phyloP scores from a whole-genome alignment of 30 jellyfish, hydroid and myxozoan species.

The Catostylus mosaicus region DNA sequence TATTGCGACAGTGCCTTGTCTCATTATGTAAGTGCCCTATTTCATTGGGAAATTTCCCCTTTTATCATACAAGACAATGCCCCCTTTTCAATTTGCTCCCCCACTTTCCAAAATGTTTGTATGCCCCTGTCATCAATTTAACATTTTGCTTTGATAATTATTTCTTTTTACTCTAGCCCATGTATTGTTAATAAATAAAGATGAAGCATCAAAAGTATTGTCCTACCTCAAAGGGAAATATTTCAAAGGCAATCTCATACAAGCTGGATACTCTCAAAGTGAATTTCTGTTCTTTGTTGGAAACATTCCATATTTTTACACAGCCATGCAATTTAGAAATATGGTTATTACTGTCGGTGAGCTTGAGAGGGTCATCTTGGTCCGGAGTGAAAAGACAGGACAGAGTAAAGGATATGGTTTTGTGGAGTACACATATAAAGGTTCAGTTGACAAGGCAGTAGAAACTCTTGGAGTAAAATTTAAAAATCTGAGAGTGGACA shows the following conservation, averaged over 20 bases:
- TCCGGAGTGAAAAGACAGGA: slow-evolving; percentile 69
- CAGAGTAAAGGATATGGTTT: slow-evolving; percentile 89
- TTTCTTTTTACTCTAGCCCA: slow-evolving; percentile 25
- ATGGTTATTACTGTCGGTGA: slow-evolving; percentile 66
- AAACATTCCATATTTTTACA: slow-evolving; percentile 65
- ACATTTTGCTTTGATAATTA: no score
- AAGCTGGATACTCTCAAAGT: slow-evolving; percentile 56
- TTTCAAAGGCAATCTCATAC: slow-evolving; percentile 45
- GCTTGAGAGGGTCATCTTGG: slow-evolving; percentile 65
- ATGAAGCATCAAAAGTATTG: slow-evolving; percentile 65
- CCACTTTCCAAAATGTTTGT: no score
- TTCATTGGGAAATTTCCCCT: no score
- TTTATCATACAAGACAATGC: no score
- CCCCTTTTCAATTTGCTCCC: no score
- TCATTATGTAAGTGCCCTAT: no score
- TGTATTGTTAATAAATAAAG: slow-evolving; percentile 51
- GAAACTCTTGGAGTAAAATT: slow-evolving; percentile 14
- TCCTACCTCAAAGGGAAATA: slow-evolving; percentile 26
- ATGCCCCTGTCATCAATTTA: no score
- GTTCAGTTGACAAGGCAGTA: slow-evolving; percentile 55
- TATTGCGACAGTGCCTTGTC: no score
- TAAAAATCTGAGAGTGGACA: slow-evolving; percentile 49
- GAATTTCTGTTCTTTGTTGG: slow-evolving; percentile 76
- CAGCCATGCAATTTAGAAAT: slow-evolving; percentile 33
- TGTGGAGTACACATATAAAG: slow-evolving; percentile 67